Base-by-base conservation (phyloP, 2,888 invertebrate species). In the Heliconius sara region DNA sequence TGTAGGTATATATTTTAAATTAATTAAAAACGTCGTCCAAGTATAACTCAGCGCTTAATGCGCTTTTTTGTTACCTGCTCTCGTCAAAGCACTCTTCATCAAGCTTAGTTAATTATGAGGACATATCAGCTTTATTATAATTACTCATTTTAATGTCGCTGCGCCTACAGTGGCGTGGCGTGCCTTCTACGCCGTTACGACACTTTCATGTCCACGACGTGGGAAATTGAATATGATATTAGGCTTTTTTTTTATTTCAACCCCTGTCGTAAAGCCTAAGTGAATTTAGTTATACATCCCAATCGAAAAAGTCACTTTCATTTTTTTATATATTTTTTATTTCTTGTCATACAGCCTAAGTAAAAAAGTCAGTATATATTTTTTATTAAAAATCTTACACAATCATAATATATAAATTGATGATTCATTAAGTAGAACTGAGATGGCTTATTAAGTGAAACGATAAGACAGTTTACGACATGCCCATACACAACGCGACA, bases 81-180 rank as follows among this genome's bases (percentile, higher is more conserved):
- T 89, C 90, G 87, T 92, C 91, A 91, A 93, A 93, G 91, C 93
- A 93, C 94, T 94, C 93, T 93, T 93, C 93, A 93, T 93, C 91
- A 92, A 90, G 91, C 91, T 93, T 93, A 93, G 93, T 94, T 94
- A 94, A 95, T 95, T 94, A 95, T 91, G 91, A 90, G 91, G 89
- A 93, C 92, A 90, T 94, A 94, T 95, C 92, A 94, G 92, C 89
- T 94, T 95, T 94, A 94, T 94, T 94, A 93, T 94, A 95, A 94
- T 95, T 94, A 95, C 92, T 94, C 94, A 94, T 94, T 94, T 94
- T 95, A 94, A 95, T 93, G 93, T 90, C 85, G 90, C 93, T 93
- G 91, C 93, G 92, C 93, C 93, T 89, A 91, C 85, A 85, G 85
- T 85, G 82, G 85, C 85, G 82, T 82, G 87, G 84, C 88, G 88